phyloP scores from a whole-genome alignment of 2,888 invertebrate genomes.

The Tolmerus cingulatus region DNA sequence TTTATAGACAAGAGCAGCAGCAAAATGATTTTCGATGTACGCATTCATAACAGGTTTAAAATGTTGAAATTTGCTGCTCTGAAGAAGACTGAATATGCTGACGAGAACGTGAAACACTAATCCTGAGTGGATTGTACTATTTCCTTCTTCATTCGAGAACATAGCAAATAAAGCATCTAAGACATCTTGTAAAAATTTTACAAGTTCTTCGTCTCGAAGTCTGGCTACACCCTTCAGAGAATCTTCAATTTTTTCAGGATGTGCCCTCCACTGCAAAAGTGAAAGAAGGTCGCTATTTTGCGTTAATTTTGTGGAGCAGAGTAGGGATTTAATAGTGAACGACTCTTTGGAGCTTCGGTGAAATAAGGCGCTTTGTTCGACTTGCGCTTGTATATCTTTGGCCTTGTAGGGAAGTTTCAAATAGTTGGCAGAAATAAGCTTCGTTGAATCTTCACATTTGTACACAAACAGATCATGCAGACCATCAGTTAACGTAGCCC shows the following conservation, averaged over 20 bases:
- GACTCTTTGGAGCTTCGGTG: slow-evolving; percentile 85
- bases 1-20: slow-evolving; percentile 92
- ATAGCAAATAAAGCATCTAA: slow-evolving; percentile 91
- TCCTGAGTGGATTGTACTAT: slow-evolving; percentile 87
- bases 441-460: slow-evolving; percentile 84
- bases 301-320: slow-evolving; percentile 96
- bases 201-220: slow-evolving; percentile 88
- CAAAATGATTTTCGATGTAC: slow-evolving; percentile 93
- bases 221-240: slow-evolving; percentile 82
- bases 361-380: slow-evolving; percentile 68
- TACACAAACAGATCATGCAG: slow-evolving; percentile 90
- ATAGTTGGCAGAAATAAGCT: slow-evolving; percentile 69
- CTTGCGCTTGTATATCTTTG: slow-evolving; percentile 67
- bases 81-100: slow-evolving; percentile 88
- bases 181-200: slow-evolving; percentile 94
- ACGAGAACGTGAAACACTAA: slow-evolving; percentile 92
- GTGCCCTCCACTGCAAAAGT: slow-evolving; percentile 89
- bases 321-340: slow-evolving; percentile 79
- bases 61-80: slow-evolving; percentile 91
- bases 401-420: slow-evolving; percentile 71
- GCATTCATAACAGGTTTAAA: slow-evolving; percentile 94
- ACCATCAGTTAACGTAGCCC: slow-evolving; percentile 88
- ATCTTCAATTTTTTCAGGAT: slow-evolving; percentile 86
- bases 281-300: slow-evolving; percentile 93
- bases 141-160: slow-evolving; percentile 92